Base-by-base conservation (phyloP, 2,797 vertebrate species). In the Chanos chanos region DNA sequence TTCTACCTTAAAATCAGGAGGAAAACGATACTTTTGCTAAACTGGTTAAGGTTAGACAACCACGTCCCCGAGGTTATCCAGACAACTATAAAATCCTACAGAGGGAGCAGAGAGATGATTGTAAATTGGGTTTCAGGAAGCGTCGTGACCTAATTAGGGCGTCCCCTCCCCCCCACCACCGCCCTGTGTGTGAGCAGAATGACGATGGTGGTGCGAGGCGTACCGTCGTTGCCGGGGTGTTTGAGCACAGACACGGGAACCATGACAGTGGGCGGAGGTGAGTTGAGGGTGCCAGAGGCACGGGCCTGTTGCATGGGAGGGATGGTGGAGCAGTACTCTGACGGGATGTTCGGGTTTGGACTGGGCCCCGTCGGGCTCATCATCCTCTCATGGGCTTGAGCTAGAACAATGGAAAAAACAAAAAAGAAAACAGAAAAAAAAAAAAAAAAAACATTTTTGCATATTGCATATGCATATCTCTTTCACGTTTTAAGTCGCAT, bases 371-470 rank as follows among this genome's bases (percentile, higher is more conserved):
- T 91, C 68, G 94, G 93, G 84, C 90, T 96, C 94, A 96, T 96
- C 94, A 94, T 96, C 83, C 91, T 93, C 87, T 94, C 92, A 86
- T 94, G 86, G 73, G 93, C 94, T 87, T 94, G 93, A 75, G 92
- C 95, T 94, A 84, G 15, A 4, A 22, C 8, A 30, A 6, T 19
- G 2, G 18, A n/a, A 13, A 27, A 2, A 6, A 3, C 8, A 59
- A 7, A 5, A 8, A 33, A 5, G 6, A n/a, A 27, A 56, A 27
- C 1, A 48, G 21, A 13, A 15, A 30, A 6, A 21, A 18, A 39
- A n/a, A n/a, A n/a, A 15, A n/a, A 30, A 44, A n/a, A 30, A 13
- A 21, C 18, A 61, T 10, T 9, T n/a, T 27, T 50, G 12, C 37
- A 30, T 13, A 53, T 39, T 50, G 39, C 50, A 3, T 50, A 16